A percentile compares a stretch with the other conserved stretches of the same genome.
These are phyloP conservation scores for Scleropages formosus DNA, from an alignment of 2,797 vertebrate species.

Conservation along the genomic window DNA sequence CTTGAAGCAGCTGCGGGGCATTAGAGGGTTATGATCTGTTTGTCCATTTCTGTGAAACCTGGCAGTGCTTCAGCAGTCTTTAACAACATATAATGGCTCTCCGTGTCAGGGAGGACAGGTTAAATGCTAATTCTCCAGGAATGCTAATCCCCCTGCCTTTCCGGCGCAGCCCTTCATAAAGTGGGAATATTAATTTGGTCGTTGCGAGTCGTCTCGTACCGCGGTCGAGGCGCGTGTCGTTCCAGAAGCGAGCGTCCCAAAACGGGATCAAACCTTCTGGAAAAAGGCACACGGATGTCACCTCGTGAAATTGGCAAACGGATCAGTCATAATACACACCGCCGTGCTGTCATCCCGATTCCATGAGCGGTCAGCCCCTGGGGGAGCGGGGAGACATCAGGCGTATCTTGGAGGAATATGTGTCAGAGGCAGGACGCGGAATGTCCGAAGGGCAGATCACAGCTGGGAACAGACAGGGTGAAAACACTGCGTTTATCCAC, in stretches of 20 bases:
- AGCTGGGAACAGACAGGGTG: too few species aligned
- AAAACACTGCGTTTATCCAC: too few species aligned
- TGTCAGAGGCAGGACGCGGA: too few species aligned
- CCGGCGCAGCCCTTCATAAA: constrained; percentile 13
- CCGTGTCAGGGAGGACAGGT: constrained; percentile 49
- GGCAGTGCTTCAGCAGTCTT: constrained; percentile 17
- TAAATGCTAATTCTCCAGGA: constrained; percentile 59
- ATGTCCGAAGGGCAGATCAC: too few species aligned
- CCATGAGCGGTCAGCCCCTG: neutral
- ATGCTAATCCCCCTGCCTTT: constrained; percentile 55
- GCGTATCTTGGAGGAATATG: too few species aligned
- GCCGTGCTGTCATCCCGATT: neutral
- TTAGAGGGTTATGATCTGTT: constrained; percentile 54
- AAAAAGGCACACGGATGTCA: constrained; percentile 10
- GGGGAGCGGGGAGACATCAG: neutral
- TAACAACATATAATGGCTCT: constrained; percentile 31
- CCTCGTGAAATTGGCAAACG: neutral
- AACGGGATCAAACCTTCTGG: constrained; percentile 25
- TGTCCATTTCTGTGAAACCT: constrained; percentile 52
- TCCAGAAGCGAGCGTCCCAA: constrained; percentile 37
- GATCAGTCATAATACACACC: neutral
- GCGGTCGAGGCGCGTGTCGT: constrained; percentile 1
- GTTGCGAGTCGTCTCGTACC: constrained; percentile 18
- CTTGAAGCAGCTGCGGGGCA: constrained; percentile 57
- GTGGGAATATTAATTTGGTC: constrained; percentile 35